A percentile compares a stretch with the other conserved stretches of the same genome.
phyloP scores from a whole-genome alignment of 2,888 invertebrate genomes.

The Rhagophthalmus giganteus region DNA sequence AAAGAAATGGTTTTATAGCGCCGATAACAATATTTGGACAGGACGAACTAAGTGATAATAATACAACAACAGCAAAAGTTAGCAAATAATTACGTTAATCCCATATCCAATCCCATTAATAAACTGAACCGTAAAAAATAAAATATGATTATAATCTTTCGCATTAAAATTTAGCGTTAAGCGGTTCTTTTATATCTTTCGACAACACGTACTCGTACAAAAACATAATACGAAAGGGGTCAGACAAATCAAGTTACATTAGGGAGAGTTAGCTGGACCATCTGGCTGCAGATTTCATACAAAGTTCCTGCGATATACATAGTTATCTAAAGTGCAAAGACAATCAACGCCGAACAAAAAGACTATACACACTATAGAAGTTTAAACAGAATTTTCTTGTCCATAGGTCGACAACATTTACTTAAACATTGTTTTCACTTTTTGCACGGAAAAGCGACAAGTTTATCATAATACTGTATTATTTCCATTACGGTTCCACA shows the following conservation, averaged over 20 bases:
- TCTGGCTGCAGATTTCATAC: conserved; percentile 27
- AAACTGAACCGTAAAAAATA: too few species aligned
- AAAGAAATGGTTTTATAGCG: conserved; percentile 16
- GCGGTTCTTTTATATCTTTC: conserved; percentile 11
- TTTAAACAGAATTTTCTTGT: conserved; percentile 27
- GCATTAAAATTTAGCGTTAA: too few species aligned
- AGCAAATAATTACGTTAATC: neutral
- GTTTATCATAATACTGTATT: conserved; percentile 22
- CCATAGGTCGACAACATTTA: conserved; percentile 13
- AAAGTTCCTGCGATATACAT: conserved; percentile 7
- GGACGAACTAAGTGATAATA: conserved; percentile 11
- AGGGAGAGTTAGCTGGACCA: conserved; percentile 32
- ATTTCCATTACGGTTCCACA: conserved; percentile 21
- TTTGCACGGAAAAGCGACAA: conserved; percentile 8
- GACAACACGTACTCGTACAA: conserved; percentile 16
- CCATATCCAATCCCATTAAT: too few species aligned
- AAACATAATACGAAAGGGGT: conserved; percentile 29
- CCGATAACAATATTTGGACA: conserved; percentile 20
- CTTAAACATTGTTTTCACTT: conserved; percentile 10
- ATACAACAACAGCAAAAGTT: conserved; percentile 8
- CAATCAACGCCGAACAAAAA: conserved; percentile 14
- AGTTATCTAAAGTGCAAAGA: conserved; percentile 15
- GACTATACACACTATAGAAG: conserved; percentile 20
- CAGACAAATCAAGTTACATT: conserved; percentile 34
- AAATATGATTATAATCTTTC: too few species aligned